Base-by-base conservation (phyloP, 2,888 invertebrate species). In the Deilephila porcellus region DNA sequence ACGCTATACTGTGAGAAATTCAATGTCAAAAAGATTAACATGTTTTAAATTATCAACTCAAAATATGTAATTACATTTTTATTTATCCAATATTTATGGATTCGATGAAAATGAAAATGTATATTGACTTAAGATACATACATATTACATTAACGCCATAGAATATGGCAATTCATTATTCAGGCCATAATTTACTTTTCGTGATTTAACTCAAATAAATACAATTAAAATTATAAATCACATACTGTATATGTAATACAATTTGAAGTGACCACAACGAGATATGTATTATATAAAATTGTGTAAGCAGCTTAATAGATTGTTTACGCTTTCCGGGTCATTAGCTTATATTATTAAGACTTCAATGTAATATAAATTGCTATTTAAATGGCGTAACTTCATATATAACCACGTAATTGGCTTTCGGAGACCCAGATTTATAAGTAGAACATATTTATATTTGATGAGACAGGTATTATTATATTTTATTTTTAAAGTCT, bases 241-340 rank as follows among this genome's bases (percentile, higher is more conserved):
- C 32, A n/a, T 11, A 53, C 25, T 60, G 20, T 29, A 5, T 34
- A 34, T 63, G 17, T 29, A 63, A 62, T 32, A 32, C 6, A 0
- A 19, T 62, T 14, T 25, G 14, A 60, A 5, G 4, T 34, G 34
- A 63, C 37, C n/a, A 25, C 25, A 14, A 17, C 17, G 3, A 52
- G 25, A 67, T 25, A 52, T 0, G 5, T 67, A 45, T 67, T 52
- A 67, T 67, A 45, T 20, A 67, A 67, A 67, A 52, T 67, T 29
- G 25, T 67, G 67, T 67, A 67, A 67, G n/a, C 3, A 25, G 67
- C 25, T 25, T 25, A 52, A 17, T 63, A 11, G n/a, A 63, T 63
- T 37, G n/a, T 63, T 17, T 56, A 56, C n/a, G 5, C 5, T 64
- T 52, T 67, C 67, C 52, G 67, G 67, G 67, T 67, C 45, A 52